These are phyloP conservation scores for Eretmocerus hayati DNA, from an alignment of 2,888 invertebrate genomes.

Conservation along the genomic window DNA sequence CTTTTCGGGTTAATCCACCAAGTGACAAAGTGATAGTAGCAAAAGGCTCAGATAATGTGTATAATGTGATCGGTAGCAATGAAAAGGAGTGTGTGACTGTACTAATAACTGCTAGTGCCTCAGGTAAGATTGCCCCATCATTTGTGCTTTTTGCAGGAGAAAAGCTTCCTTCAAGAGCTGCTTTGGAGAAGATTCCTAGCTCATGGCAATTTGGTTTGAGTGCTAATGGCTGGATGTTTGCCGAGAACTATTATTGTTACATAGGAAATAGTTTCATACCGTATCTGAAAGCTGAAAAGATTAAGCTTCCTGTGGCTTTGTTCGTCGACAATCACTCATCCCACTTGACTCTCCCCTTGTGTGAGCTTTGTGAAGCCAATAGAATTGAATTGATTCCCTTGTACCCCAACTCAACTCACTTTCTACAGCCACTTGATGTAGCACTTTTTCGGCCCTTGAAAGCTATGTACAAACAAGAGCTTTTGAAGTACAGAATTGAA, in stretches of 20 bases:
- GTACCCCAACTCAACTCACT: neutral
- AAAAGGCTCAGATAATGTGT: conserved; percentile 16
- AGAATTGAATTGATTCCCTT: neutral
- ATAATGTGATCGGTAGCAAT: conserved; percentile 14
- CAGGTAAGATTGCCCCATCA: conserved; percentile 18
- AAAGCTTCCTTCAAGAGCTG: neutral
- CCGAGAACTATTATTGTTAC: neutral
- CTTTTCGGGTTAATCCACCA: conserved; percentile 4
- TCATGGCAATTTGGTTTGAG: neutral
- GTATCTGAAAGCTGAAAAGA: neutral
- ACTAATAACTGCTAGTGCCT: conserved; percentile 21
- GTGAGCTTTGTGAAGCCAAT: neutral
- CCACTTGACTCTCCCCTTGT: neutral
- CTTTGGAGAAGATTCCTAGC: neutral
- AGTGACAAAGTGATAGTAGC: neutral
- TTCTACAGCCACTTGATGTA: neutral
- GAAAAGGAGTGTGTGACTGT: conserved; percentile 22
- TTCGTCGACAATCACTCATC: neutral
- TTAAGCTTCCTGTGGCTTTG: neutral
- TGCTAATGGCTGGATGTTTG: neutral
- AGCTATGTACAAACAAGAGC: conserved; percentile 1
- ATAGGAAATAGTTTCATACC: neutral
- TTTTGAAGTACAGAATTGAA: neutral
- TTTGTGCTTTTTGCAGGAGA: conserved; percentile 15
- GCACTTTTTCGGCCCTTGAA: neutral